Evolutionary conservation across 2,797 vertebrate species (phyloP), one percentile per base, ranked within the genome.

Genomic region (Notolabrus celidotus): DNA sequence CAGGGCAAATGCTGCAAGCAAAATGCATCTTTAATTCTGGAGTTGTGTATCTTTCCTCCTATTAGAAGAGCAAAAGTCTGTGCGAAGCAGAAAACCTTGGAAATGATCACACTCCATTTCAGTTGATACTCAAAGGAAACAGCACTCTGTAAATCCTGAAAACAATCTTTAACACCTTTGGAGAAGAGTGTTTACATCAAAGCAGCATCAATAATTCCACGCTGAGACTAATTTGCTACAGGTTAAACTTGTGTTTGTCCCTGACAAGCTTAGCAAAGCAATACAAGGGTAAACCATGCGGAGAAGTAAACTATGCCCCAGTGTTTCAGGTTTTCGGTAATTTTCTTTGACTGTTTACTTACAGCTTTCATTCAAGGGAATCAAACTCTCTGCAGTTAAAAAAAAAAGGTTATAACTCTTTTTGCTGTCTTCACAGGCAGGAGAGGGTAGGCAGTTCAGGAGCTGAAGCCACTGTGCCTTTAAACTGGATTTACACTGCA

Each of bases 11-110:
- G 80, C 84, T 58, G 50, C 68, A 64, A 86, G 86, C 67, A 82
- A 88, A 89, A 91, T 47, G 39, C 70, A 83, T 90, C 71, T 87
- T 88, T 92, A 90, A 92, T 91, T 91, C 65, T 20, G 4, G 58
- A 39, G 61, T 63, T 74, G 83, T 89, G 90, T 88, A 77, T 89
- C 61, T 71, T 78, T 65, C 71, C 68, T 85, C 57, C 52, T 58
- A 62, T 76, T 77, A 66, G 49, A 83, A 84, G 75, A 64, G 75
- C 47, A 81, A 61, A 86, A 58, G 53, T 71, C 57, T 42, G 22
- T 53, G 65, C 55, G 16, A 71, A 47, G 63, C 38, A 64, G 54
- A 69, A 56, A 69, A 67, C 55, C 60, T 81, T 59, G 1, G 53
- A 53, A 70, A 92, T 90, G 89, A 89, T 91, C 89, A 80, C 65